Percentiles rank a stretch among this genome's conserved stretches.
phyloP scores from a whole-genome alignment of 2,888 invertebrate genomes.

The Diadegma fenestrale region DNA sequence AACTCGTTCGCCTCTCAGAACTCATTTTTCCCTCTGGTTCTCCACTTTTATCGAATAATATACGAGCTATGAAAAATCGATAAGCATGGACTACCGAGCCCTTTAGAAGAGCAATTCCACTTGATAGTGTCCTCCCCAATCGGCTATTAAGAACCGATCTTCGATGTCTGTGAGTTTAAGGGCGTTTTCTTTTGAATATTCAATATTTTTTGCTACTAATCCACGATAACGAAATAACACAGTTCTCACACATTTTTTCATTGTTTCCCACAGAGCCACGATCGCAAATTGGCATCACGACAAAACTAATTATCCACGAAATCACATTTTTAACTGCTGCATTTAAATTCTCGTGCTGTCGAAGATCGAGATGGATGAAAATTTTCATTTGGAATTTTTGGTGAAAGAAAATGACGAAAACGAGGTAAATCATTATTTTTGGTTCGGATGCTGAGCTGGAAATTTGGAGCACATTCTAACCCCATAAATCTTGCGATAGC shows the following conservation, averaged over 20 bases:
- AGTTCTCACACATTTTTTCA: neutral
- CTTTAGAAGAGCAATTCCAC: constrained; percentile 33
- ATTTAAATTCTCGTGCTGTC: too few species aligned
- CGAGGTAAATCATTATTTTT: neutral
- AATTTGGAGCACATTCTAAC: neutral
- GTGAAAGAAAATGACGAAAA: neutral
- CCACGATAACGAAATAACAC: neutral
- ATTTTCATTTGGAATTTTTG: neutral
- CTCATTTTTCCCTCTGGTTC: constrained; percentile 19
- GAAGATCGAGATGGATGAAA: too few species aligned
- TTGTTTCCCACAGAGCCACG: neutral
- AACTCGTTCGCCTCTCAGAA: constrained; percentile 31
- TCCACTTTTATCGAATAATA: constrained; percentile 65
- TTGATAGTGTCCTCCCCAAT: neutral
- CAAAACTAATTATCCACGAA: neutral
- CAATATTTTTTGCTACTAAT: constrained; percentile 12
- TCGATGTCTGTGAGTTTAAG: neutral
- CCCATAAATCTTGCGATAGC: constrained; percentile 12
- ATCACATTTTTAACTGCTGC: neutral
- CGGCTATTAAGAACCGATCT: constrained; percentile 8
- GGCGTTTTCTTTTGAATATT: neutral
- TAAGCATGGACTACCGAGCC: constrained; percentile 64
- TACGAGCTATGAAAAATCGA: constrained; percentile 68
- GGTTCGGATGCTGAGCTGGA: neutral
- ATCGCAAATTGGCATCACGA: neutral